Evolutionary conservation across 1,140 invertebrate genomes (phyloP).

Genomic region (Andrena cerasifolii): DNA sequence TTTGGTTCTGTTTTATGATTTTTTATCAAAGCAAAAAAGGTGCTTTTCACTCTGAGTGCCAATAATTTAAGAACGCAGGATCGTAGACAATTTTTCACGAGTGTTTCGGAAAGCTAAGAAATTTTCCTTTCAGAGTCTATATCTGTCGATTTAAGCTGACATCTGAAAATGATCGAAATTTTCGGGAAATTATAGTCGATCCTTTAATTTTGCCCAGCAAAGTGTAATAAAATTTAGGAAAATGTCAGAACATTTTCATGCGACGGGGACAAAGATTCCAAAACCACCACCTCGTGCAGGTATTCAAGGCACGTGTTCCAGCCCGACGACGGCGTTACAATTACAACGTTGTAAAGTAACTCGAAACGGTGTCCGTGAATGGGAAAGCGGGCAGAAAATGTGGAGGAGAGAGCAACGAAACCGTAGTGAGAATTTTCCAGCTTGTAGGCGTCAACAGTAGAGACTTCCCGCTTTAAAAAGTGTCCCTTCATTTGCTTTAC

Average conservation of each 20-base stretch:
- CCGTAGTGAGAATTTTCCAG: slow-evolving; percentile 21
- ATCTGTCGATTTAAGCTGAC: too few relatives aligned
- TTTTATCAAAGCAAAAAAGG: too few relatives aligned
- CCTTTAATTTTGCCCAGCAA: too few relatives aligned
- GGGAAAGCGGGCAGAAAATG: slow-evolving; percentile 14
- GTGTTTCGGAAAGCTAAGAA: too few relatives aligned
- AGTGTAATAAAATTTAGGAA: too few relatives aligned
- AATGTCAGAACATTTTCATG: slow-evolving; percentile 21
- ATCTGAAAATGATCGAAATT: too few relatives aligned
- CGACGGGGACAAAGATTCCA: slow-evolving; percentile 2
- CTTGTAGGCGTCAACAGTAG: slow-evolving; percentile 4
- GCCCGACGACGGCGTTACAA: slow-evolving; percentile 20
- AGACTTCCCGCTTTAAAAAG: slow-evolving; percentile 11
- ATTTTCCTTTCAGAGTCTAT: too few relatives aligned
- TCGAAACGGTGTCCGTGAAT: slow-evolving; percentile 26
- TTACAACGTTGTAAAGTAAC: slow-evolving; percentile 31
- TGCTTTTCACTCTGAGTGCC: too few relatives aligned
- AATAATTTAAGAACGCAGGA: too few relatives aligned
- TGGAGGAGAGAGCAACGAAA: neutral
- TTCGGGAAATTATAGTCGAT: too few relatives aligned
- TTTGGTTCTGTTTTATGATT: too few relatives aligned
- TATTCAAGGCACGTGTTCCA: slow-evolving; percentile 38
- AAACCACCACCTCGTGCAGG: slow-evolving; percentile 23
- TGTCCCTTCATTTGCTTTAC: neutral
- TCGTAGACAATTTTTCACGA: too few relatives aligned